Evolutionary conservation across 2,888 invertebrate genomes (phyloP), one percentile per base, ranked within the genome.

Genomic region (Lymantria monacha): DNA sequence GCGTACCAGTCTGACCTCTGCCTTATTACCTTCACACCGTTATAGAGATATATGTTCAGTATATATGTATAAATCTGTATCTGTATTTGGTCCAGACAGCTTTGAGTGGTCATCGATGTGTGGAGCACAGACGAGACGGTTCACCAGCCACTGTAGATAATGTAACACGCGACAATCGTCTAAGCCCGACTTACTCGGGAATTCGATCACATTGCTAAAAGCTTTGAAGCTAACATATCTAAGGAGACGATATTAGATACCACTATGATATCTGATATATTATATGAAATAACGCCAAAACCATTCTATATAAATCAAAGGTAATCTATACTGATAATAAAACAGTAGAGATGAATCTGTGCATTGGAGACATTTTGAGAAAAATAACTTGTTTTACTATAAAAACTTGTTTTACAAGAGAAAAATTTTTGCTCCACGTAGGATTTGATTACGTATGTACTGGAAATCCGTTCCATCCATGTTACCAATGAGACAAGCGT

Each of bases 131-230:
- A 50, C 37, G 12, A 12, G 43, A 57, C 58, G 61, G 61, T 64
- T 61, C 55, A 58, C 48, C 58, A 61, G 48, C 38, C 56, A 65
- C 40, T 42, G 36, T 51, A 46, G 40, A 49, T 55, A 60, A 63
- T 48, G 40, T 13, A 30, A 9, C 42, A 51, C 42, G 51, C 46
- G 38, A 43, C 40, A 43, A 43, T 46, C 14, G 43, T 42, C 33
- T 46, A 14, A 30, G 38, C 46, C 36, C 13, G 49, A 45, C 31
- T 31, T 44, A 42, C 38, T n/a, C n/a, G 38, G 7, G 11, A 13
- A 38, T 38, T 38, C 8, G 38, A 38, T 38, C 38, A 38, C 37
- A n/a, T 15, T 13, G 9, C 10, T 31, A 15, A 30, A 12, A 11
- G 30, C 22, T 33, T 33, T 33, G 10, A 33, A 33, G 33, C 33